phyloP scores from a whole-genome alignment of 2,113 vertebrate genomes.

The Noturus placidus region DNA sequence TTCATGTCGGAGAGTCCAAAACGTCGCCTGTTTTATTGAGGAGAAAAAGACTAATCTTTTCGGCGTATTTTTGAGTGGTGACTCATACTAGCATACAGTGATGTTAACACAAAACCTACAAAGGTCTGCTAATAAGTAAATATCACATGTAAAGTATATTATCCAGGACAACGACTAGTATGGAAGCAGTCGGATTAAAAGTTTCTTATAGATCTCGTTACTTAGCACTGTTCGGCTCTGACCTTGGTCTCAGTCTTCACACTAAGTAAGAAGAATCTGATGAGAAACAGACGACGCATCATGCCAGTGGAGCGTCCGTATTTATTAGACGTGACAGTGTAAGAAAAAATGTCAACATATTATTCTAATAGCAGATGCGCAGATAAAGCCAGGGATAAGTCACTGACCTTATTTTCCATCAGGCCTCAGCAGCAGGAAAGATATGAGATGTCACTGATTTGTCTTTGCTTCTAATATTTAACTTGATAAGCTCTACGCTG shows the following conservation, averaged over 20 bases:
- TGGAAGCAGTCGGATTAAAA: background rate
- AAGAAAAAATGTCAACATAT: slow-evolving; percentile 23
- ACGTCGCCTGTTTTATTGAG: background rate
- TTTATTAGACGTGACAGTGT: slow-evolving; percentile 12
- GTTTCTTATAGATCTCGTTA: background rate
- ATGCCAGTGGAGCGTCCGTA: background rate
- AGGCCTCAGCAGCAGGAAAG: slow-evolving; percentile 21
- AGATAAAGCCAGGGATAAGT: slow-evolving; percentile 37
- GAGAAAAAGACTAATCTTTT: too few relatives aligned
- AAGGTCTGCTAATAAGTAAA: background rate
- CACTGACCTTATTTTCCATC: slow-evolving; percentile 9
- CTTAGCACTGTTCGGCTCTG: background rate
- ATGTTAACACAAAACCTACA: background rate
- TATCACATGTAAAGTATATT: background rate
- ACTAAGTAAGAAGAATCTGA: slow-evolving; percentile 1
- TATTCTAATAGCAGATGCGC: slow-evolving; percentile 31
- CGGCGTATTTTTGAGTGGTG: background rate
- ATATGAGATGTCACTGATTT: slow-evolving; percentile 13
- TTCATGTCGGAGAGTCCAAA: background rate
- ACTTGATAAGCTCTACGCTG: slow-evolving; percentile 22
- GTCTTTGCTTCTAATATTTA: slow-evolving; percentile 41
- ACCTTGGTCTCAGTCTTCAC: background rate
- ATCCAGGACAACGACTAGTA: background rate
- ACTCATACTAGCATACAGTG: background rate
- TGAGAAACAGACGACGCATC: slow-evolving; percentile 2